Evolutionary conservation across 2,888 invertebrate genomes (phyloP).

Genomic region (Lagria hirta): DNA sequence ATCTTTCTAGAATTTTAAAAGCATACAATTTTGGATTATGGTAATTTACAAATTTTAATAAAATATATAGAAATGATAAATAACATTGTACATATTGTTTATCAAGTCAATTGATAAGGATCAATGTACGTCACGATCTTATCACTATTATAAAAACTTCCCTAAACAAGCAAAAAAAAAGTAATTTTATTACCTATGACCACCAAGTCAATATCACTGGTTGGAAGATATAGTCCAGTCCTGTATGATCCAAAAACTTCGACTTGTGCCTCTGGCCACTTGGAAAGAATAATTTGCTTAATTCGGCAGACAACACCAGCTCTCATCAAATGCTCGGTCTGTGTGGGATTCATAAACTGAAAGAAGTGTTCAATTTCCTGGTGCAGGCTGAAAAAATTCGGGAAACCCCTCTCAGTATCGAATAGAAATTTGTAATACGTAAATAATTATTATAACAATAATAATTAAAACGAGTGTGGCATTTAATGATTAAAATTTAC

Average conservation of each 20-base stretch:
- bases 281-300: conserved; percentile 78
- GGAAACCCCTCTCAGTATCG: no score
- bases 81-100: no score
- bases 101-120: no score
- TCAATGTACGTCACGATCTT: no score
- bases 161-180: no score
- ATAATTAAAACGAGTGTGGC: not conserved
- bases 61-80: no score
- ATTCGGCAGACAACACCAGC: conserved; percentile 88
- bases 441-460: not conserved
- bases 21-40: no score
- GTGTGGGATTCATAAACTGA: conserved; percentile 90
- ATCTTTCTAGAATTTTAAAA: no score
- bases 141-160: no score
- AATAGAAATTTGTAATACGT: not conserved
- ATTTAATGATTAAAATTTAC: conserved; percentile 2
- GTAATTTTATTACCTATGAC: conserved; percentile 65
- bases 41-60: no score
- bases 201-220: conserved; percentile 75
- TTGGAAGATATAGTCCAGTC: conserved; percentile 96
- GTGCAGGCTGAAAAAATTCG: conserved; percentile 74
- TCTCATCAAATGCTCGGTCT: conserved; percentile 87
- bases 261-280: conserved; percentile 93
- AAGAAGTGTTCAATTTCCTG: conserved; percentile 98
- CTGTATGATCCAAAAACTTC: conserved; percentile 98